phyloP scores from a whole-genome alignment of 2,797 vertebrate species.

The Eulemur mongoz region DNA sequence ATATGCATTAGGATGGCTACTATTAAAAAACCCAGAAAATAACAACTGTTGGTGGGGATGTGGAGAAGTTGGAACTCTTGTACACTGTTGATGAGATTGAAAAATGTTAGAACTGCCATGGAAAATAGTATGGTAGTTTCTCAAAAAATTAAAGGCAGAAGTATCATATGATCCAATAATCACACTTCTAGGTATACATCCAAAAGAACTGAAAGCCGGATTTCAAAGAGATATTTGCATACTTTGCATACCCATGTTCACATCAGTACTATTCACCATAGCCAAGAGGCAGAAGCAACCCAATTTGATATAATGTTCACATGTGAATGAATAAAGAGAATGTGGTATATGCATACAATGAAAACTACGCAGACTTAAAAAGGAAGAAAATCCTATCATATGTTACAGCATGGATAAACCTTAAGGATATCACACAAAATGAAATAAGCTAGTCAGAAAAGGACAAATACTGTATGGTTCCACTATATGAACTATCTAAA shows the following conservation, averaged over 20 bases:
- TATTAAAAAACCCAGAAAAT: neutral
- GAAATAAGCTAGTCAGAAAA: neutral
- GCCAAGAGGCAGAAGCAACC: neutral
- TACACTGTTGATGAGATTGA: neutral
- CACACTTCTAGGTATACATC: neutral
- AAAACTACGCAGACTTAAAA: neutral
- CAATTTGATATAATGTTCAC: neutral
- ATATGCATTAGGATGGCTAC: neutral
- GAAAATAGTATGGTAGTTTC: neutral
- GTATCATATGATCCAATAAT: neutral
- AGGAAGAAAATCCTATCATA: neutral
- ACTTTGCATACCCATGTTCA: neutral
- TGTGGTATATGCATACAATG: neutral
- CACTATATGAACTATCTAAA: neutral
- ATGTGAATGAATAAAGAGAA: neutral
- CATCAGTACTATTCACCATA: neutral
- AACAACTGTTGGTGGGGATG: neutral
- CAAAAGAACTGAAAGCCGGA: neutral
- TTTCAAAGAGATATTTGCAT: neutral
- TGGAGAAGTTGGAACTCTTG: neutral
- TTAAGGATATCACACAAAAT: neutral
- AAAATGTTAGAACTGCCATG: neutral
- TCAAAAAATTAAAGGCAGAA: neutral
- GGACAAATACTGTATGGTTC: neutral
- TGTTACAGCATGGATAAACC: neutral